Evolutionary conservation across 1,140 invertebrate species (phyloP).

Genomic region (Orchestia grillus): DNA sequence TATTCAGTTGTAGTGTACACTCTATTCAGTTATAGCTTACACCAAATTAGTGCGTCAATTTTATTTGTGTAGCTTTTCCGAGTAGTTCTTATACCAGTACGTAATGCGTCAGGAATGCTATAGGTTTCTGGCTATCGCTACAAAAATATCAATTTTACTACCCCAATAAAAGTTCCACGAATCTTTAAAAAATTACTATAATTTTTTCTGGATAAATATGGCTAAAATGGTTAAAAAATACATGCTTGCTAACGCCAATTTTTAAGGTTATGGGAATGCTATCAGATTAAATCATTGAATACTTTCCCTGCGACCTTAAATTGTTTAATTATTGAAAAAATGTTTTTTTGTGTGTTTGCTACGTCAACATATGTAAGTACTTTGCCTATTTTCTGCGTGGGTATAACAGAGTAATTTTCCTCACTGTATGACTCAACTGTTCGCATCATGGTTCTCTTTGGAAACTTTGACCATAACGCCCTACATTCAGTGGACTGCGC

Average conservation of each 20-base stretch:
- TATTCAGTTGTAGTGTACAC: too few relatives aligned
- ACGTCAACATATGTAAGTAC: not conserved
- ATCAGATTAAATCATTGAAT: not conserved
- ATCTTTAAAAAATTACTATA: not conserved
- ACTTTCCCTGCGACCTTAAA: not conserved
- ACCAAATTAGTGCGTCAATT: too few relatives aligned
- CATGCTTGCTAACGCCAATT: too few relatives aligned
- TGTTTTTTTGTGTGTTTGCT: not conserved
- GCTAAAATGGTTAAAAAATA: not conserved
- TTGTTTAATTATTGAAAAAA: not conserved
- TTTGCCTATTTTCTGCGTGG: not conserved
- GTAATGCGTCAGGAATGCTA: too few relatives aligned
- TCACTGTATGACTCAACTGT: not conserved
- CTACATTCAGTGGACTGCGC: conserved; percentile 56
- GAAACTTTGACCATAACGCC: not conserved
- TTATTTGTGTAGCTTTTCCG: too few relatives aligned
- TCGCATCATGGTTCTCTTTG: not conserved
- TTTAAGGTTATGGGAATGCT: not conserved
- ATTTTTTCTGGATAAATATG: not conserved
- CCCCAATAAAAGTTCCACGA: too few relatives aligned
- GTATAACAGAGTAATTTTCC: not conserved
- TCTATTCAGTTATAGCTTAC: too few relatives aligned
- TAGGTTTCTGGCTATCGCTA: too few relatives aligned
- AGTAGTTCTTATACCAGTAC: too few relatives aligned
- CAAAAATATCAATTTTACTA: too few relatives aligned